Conservation (phyloP, 2,888 invertebrate species). For the Caenorhabditis sp. region DNA sequence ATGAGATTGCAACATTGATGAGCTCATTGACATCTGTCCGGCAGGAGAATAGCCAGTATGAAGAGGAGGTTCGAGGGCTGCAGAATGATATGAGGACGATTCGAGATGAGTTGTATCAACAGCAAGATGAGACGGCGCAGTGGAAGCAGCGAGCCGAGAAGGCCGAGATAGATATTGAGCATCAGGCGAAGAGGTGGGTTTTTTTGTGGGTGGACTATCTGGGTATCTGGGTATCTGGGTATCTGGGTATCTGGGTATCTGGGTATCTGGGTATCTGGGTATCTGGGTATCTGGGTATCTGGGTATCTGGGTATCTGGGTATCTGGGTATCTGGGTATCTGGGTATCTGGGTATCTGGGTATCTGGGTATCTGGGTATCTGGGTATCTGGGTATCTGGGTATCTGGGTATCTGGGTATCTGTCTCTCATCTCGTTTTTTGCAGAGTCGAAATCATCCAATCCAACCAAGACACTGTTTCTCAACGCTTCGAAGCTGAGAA, state of each 20-base stretch:
- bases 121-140: conserved; percentile 31
- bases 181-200: conserved; percentile 2
- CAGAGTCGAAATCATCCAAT: conserved; percentile 3
- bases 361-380: too few relatives aligned
- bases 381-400: too few relatives aligned
- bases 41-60: conserved; percentile 39
- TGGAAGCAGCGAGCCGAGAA: conserved; percentile 38
- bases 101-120: conserved; percentile 38
- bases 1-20: conserved; percentile 61
- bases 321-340: too few relatives aligned
- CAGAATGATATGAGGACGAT: conserved; percentile 33
- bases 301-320: too few relatives aligned
- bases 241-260: too few relatives aligned
- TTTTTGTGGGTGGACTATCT: too few relatives aligned
- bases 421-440: neutral
- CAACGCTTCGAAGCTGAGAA: conserved; percentile 22
- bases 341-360: too few relatives aligned
- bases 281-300: too few relatives aligned
- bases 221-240: too few relatives aligned
- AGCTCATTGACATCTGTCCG: conserved; percentile 52
- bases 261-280: too few relatives aligned
- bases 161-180: conserved; percentile 13
- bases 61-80: conserved; percentile 26
- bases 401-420: neutral
- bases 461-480: neutral